Evolutionary conservation across 2,113 vertebrate species (phyloP).

Genomic region (Dicerorhinus sumatrensis): DNA sequence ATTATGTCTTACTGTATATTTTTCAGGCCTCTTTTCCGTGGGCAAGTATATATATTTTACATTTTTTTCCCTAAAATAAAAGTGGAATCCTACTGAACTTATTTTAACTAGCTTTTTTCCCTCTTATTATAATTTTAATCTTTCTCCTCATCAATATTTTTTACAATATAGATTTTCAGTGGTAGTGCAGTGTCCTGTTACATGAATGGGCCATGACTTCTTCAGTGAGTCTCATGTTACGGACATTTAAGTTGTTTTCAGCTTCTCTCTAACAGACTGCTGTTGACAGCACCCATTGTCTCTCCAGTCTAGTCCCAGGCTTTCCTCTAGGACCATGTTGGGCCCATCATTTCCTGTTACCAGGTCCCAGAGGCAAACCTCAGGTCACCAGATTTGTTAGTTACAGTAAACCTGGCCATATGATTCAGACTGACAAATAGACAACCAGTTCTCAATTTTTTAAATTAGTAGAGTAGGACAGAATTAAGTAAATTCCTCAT

Average conservation of each 20-base stretch:
- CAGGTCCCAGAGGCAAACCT: background rate
- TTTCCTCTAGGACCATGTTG: background rate
- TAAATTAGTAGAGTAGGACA: constrained; percentile 46
- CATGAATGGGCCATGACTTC: background rate
- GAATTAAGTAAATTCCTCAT: constrained; percentile 36
- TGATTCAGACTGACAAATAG: background rate
- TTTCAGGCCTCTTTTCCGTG: constrained; percentile 17
- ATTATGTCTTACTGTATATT: background rate
- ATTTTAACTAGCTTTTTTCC: background rate
- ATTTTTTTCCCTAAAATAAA: background rate
- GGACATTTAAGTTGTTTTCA: background rate
- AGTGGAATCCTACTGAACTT: background rate
- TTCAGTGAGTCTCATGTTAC: background rate
- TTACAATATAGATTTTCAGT: constrained; percentile 1
- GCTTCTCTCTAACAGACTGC: constrained; percentile 18
- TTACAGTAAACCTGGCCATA: background rate
- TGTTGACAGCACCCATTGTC: background rate
- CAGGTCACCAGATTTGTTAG: background rate
- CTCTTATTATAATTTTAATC: background rate
- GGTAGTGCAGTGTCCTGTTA: background rate
- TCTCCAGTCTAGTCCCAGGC: background rate
- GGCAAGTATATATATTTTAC: background rate
- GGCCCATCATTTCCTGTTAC: constrained; percentile 35
- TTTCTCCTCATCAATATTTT: background rate
- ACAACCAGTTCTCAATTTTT: background rate